Evolutionary conservation across 2,888 invertebrate species (phyloP).

Genomic region (Melolontha melolontha): DNA sequence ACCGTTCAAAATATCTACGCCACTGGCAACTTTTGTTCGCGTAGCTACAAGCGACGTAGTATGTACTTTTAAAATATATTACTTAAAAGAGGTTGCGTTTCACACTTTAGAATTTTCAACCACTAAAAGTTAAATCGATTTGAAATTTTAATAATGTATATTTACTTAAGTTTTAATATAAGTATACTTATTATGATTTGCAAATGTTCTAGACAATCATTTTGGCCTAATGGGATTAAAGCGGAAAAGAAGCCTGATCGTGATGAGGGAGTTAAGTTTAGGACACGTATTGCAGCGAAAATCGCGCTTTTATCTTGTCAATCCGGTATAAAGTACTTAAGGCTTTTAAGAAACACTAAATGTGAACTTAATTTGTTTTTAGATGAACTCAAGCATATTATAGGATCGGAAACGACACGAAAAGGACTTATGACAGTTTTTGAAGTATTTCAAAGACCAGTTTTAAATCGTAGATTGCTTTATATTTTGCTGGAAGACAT

Average conservation of each 20-base stretch:
- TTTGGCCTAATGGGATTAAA: conserved; percentile 71
- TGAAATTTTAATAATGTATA: too few relatives aligned
- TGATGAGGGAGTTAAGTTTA: conserved; percentile 67
- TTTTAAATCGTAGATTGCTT: conserved; percentile 85
- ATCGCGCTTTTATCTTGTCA: conserved; percentile 85
- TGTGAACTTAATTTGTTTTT: conserved; percentile 53
- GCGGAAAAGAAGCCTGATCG: conserved; percentile 60
- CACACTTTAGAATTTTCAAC: too few relatives aligned
- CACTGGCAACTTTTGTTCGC: too few relatives aligned
- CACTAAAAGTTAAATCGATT: too few relatives aligned
- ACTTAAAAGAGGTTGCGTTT: too few relatives aligned
- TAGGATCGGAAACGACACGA: conserved; percentile 89
- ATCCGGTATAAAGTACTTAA: conserved; percentile 70
- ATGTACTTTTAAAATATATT: too few relatives aligned
- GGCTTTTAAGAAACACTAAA: not conserved
- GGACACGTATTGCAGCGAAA: conserved; percentile 88
- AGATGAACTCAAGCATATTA: conserved; percentile 91
- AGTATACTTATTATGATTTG: not conserved
- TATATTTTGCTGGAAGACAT: conserved; percentile 88
- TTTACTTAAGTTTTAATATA: not conserved
- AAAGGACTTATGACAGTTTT: conserved; percentile 86
- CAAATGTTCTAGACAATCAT: conserved; percentile 66
- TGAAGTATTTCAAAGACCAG: conserved; percentile 88
- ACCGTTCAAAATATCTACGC: too few relatives aligned
- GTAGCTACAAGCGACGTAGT: too few relatives aligned